Evolutionary conservation across 2,797 vertebrate species (phyloP), one percentile per base, ranked within the genome.

Genomic region (Tenualosa ilisha): DNA sequence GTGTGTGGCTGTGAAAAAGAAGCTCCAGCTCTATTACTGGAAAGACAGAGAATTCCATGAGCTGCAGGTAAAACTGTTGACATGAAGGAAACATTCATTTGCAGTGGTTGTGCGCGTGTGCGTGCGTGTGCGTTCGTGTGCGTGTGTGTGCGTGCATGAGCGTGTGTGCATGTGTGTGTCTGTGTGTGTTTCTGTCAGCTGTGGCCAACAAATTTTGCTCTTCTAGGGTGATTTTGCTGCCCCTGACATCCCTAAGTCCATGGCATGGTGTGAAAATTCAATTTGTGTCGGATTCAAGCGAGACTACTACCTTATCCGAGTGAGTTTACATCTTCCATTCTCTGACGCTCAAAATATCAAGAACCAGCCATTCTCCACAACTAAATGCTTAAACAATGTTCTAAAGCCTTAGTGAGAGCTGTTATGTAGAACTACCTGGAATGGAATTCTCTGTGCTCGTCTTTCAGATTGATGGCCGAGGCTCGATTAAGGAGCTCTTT

Each of bases 261-360:
- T 99, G 98, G 98, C 98, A 3, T 99, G 98, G 98, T 99, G 98
- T 93, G 96, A 98, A 92, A 98, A 97, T 92, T 98, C 98, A 87
- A 98, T 99, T 88, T 99, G 98, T 90, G 98, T 99, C 22, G 98
- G 98, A 79, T 99, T 99, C 92, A 99, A 99, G 91, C 96, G 98
- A 88, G 98, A 99, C 93, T 99, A 99, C 94, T 99, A 98, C 91
- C 93, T 99, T 84, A 98, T 99, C 90, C 93, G 97, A 95, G 98
- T 99, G 94, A 89, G 95, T 91, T 13, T 6, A 20, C 46, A 84
- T n/a, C 83, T 82, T 72, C 75, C 56, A 82, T 31, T 31, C 31
- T 31, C 24, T 26, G 26, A 20, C 53, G 3, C 31, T 75, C 31
- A 75, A 26, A 17, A 17, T 26, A 20, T 75, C 13, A 4, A 43